Evolutionary conservation across 2,888 invertebrate genomes (phyloP).

Genomic region (Alitta virens): DNA sequence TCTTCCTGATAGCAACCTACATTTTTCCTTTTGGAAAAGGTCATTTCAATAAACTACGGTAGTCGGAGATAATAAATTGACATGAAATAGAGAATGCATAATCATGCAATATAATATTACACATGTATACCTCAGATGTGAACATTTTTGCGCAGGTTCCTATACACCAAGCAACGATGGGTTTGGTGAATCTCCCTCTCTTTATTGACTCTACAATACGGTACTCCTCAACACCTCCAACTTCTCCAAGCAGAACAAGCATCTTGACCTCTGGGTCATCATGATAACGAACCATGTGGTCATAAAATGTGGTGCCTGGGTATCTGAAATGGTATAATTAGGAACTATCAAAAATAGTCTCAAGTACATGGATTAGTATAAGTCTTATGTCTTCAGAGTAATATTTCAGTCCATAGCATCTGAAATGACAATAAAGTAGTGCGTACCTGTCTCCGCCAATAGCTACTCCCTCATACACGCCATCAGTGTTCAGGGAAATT

Average conservation of each 20-base stretch:
- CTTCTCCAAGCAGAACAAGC: constrained; percentile 91
- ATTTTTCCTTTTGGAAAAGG: too few species aligned
- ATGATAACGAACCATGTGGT: constrained; percentile 84
- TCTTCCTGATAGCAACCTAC: too few species aligned
- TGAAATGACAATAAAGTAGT: too few species aligned
- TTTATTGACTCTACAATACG: constrained; percentile 87
- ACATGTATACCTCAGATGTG: constrained; percentile 58
- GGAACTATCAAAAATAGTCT: background rate
- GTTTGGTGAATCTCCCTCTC: constrained; percentile 80
- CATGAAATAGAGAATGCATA: too few species aligned
- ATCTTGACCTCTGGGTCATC: constrained; percentile 75
- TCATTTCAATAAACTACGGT: too few species aligned
- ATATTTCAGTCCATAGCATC: too few species aligned
- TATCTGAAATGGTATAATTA: constrained; percentile 64
- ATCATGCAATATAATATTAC: too few species aligned
- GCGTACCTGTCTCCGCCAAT: constrained; percentile 83
- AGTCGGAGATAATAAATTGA: too few species aligned
- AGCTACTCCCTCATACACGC: constrained; percentile 95
- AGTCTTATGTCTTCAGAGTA: too few species aligned
- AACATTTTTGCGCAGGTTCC: constrained; percentile 70
- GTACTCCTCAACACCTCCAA: constrained; percentile 98
- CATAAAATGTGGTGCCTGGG: constrained; percentile 97
- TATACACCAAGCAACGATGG: constrained; percentile 98
- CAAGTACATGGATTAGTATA: too few species aligned
- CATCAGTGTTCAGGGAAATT: constrained; percentile 92